These are phyloP conservation scores for Pogonocherus hispidulus DNA, from an alignment of 2,888 invertebrate genomes.

Conservation along the genomic window DNA sequence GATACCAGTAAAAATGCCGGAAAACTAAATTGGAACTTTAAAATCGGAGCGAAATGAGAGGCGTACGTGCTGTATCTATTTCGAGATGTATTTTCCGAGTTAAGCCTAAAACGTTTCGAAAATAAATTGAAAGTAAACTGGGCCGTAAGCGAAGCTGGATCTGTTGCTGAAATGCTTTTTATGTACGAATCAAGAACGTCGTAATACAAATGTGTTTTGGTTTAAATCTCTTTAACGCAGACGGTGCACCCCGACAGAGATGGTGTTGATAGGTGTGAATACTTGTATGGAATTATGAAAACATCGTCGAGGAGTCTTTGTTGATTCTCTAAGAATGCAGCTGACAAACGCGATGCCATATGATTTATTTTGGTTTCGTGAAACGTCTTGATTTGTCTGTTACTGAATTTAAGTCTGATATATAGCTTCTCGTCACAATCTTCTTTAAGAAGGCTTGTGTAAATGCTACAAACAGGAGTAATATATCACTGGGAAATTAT, in stretches of 20 bases:
- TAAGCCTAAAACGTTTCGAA: constrained; percentile 49
- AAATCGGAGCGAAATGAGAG: constrained; percentile 41
- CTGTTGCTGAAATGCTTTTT: constrained; percentile 47
- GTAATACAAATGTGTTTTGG: constrained; percentile 45
- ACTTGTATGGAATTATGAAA: not conserved
- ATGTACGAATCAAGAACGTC: constrained; percentile 43
- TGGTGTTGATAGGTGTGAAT: not conserved
- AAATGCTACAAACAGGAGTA: too few relatives aligned
- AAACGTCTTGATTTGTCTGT: too few relatives aligned
- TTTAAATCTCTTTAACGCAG: constrained; percentile 20
- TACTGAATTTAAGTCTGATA: too few relatives aligned
- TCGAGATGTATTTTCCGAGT: constrained; percentile 47
- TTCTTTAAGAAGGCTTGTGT: too few relatives aligned
- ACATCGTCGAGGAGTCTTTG: not conserved
- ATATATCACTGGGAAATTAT: too few relatives aligned
- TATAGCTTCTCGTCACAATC: too few relatives aligned
- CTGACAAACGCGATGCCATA: too few relatives aligned
- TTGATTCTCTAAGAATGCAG: not conserved
- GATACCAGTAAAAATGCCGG: constrained; percentile 47
- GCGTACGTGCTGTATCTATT: constrained; percentile 50
- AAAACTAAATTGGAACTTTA: constrained; percentile 55
- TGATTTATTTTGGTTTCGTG: too few relatives aligned
- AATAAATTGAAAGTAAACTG: constrained; percentile 57
- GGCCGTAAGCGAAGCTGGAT: constrained; percentile 47
- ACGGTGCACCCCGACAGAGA: constrained; percentile 1